Evolutionary conservation across 2,797 vertebrate species (phyloP).

Genomic region (Gila robusta): DNA sequence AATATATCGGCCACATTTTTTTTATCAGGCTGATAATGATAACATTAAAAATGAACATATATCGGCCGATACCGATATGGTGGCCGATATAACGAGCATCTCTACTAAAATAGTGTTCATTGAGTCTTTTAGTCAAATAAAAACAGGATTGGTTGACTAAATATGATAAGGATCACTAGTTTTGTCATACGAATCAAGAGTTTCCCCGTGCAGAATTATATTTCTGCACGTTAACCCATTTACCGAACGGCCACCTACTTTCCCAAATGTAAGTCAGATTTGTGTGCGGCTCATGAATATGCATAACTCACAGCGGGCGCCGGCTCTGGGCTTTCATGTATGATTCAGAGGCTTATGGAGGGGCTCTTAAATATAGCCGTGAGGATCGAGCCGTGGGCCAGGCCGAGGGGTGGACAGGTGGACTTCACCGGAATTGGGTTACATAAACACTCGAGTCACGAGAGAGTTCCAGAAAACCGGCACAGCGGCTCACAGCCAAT

Average conservation of each 20-base stretch:
- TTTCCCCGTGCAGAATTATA: background rate
- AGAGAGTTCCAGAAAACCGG: slow-evolving; percentile 62
- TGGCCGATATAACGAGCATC: too few species aligned
- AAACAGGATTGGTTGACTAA: background rate
- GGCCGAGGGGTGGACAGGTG: slow-evolving; percentile 41
- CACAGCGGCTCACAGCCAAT: slow-evolving; percentile 61
- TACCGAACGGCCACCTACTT: slow-evolving; percentile 69
- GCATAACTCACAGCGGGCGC: slow-evolving; percentile 27
- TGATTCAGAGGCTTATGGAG: slow-evolving; percentile 26
- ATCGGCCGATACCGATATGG: too few species aligned
- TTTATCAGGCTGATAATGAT: too few species aligned
- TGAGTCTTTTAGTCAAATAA: background rate
- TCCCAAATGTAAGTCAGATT: slow-evolving; percentile 66
- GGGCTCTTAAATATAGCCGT: slow-evolving; percentile 43
- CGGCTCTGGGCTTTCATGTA: slow-evolving; percentile 35
- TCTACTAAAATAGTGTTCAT: background rate
- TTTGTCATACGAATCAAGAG: background rate
- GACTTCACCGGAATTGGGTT: slow-evolving; percentile 57
- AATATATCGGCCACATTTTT: too few species aligned
- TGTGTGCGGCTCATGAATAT: slow-evolving; percentile 64
- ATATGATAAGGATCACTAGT: too few species aligned
- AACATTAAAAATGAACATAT: too few species aligned
- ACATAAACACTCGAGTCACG: slow-evolving; percentile 66
- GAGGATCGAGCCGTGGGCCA: slow-evolving; percentile 14
- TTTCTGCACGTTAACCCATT: slow-evolving; percentile 55